Conservation (phyloP, 2,888 invertebrate species). For the Cyclophora albipunctata region DNA sequence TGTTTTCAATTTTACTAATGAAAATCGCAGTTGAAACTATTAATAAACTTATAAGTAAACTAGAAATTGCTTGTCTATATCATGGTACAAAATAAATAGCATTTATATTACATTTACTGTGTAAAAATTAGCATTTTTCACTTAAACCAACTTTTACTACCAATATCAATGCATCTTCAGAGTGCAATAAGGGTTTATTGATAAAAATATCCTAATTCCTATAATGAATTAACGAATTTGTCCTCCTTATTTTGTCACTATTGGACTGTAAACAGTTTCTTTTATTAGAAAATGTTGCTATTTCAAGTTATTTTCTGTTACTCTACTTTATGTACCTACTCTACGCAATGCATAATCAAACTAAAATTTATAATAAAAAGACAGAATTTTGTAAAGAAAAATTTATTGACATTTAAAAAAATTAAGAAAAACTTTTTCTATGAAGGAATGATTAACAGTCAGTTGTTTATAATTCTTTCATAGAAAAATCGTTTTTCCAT, state of each 20-base stretch:
- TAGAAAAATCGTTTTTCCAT: constrained; percentile 3
- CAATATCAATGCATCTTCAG: neutral
- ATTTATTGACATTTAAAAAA: neutral
- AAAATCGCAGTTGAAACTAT: neutral
- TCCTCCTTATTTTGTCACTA: neutral
- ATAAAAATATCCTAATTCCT: neutral
- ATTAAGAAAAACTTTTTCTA: neutral
- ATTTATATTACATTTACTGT: neutral
- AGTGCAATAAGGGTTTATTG: neutral
- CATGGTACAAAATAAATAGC: neutral
- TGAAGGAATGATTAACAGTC: neutral
- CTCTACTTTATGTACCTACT: neutral
- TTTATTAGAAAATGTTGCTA: neutral
- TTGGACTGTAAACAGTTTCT: neutral
- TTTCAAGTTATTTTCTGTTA: neutral
- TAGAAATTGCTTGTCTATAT: neutral
- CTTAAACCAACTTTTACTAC: neutral
- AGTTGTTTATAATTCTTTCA: constrained; percentile 1
- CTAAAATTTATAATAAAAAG: neutral
- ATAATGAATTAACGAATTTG: neutral
- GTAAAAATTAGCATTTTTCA: neutral
- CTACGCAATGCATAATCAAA: neutral
- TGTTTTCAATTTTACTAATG: neutral
- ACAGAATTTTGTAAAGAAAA: neutral
- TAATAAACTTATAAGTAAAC: neutral